phyloP scores from a whole-genome alignment of 2,113 vertebrate species.

The Channa maculata region DNA sequence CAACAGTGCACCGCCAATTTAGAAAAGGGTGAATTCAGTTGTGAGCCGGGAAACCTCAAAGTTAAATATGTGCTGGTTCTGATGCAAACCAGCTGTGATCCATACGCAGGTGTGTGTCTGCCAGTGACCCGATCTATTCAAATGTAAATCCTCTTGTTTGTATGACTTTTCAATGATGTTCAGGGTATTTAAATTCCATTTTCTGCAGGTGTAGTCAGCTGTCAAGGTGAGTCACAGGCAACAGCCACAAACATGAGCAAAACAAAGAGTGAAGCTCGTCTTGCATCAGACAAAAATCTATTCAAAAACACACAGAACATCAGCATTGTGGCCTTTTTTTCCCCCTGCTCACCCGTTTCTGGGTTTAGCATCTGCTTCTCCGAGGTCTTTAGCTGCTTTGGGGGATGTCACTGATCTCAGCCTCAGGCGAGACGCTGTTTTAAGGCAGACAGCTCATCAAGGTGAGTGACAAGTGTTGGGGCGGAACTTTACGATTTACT shows the following conservation, averaged over 20 bases:
- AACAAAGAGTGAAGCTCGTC: constrained; percentile 32
- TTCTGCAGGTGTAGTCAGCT: background rate
- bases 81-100: constrained; percentile 40
- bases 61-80: constrained; percentile 6
- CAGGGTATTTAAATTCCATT: constrained; percentile 31
- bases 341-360: background rate
- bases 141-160: constrained; percentile 52
- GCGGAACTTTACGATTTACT: constrained; percentile 29
- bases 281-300: constrained; percentile 18
- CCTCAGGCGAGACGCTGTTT: constrained; percentile 46
- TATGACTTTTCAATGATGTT: constrained; percentile 38
- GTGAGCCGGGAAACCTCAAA: constrained; percentile 5
- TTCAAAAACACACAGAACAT: constrained; percentile 19
- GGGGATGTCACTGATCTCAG: constrained; percentile 48
- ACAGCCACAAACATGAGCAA: background rate
- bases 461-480: constrained; percentile 66
- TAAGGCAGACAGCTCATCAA: constrained; percentile 63
- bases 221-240: constrained; percentile 35
- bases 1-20: background rate
- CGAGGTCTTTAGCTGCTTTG: constrained; percentile 10
- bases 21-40: background rate
- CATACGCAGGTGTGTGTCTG: constrained; percentile 27
- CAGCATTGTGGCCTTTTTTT: background rate
- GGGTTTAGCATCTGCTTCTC: constrained; percentile 20
- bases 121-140: constrained; percentile 28